A percentile compares a stretch with the other conserved stretches of the same genome.
phyloP scores from a whole-genome alignment of 2,797 vertebrate genomes.

The Bradypus variegatus region DNA sequence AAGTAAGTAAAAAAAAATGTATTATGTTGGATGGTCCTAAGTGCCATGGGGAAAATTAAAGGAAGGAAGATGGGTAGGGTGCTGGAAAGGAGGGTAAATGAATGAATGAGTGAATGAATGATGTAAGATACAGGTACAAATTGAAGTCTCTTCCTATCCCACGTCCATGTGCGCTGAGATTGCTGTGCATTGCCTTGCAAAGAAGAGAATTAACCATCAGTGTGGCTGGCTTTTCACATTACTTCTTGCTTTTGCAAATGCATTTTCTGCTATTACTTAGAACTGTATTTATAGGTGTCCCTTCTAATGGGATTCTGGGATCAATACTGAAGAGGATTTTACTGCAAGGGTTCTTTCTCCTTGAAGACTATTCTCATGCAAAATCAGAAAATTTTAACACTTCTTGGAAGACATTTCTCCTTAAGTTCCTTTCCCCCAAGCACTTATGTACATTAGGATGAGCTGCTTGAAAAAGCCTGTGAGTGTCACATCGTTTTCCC shows the following conservation, averaged over 20 bases:
- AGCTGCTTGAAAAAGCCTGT: accelerated
- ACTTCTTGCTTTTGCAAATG: too few relatives aligned
- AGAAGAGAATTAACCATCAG: neutral
- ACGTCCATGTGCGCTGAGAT: accelerated
- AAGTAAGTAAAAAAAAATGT: neutral
- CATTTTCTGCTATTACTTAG: too few relatives aligned
- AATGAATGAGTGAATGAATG: accelerated
- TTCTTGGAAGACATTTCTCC: neutral
- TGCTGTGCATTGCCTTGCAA: neutral
- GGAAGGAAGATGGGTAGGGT: neutral
- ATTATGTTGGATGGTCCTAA: neutral
- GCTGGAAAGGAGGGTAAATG: neutral
- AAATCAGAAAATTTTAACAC: accelerated
- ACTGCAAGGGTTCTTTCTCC: neutral
- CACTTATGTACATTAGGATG: too few relatives aligned
- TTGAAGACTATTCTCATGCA: neutral
- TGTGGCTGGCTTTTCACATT: neutral
- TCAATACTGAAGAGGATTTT: neutral
- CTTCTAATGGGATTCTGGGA: neutral
- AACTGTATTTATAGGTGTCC: neutral
- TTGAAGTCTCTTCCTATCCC: accelerated
- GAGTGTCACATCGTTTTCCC: too few relatives aligned
- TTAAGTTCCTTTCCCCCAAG: accelerated
- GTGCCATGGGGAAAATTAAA: neutral
- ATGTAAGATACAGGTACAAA: accelerated